Evolutionary conservation across 2,113 vertebrate genomes (phyloP).

Genomic region (Irena cyanogastra): DNA sequence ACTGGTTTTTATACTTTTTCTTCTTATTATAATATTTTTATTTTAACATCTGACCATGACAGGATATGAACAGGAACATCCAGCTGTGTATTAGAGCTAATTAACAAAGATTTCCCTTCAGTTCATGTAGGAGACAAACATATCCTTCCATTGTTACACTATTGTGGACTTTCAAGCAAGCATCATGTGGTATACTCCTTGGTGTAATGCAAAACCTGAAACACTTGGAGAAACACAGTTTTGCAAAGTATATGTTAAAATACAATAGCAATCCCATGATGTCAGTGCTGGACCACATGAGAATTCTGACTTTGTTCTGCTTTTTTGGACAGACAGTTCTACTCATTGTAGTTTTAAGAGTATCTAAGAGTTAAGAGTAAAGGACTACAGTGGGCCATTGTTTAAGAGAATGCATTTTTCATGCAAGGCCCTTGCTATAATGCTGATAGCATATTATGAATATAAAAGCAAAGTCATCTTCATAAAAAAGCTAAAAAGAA

Average conservation of each 20-base stretch:
- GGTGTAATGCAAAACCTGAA: background rate
- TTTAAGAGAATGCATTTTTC: background rate
- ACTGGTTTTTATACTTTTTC: background rate
- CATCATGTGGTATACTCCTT: background rate
- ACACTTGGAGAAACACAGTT: background rate
- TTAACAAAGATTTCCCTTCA: background rate
- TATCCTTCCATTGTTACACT: background rate
- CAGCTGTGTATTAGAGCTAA: background rate
- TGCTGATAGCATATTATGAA: background rate
- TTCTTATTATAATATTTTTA: background rate
- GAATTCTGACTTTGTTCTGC: background rate
- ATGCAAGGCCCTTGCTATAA: background rate
- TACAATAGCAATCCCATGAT: background rate
- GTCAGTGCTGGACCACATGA: background rate
- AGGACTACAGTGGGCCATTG: background rate
- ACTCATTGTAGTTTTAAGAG: background rate
- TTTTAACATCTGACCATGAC: background rate
- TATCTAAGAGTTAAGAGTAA: background rate
- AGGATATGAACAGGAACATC: background rate
- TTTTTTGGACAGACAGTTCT: background rate
- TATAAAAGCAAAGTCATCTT: conserved; percentile 15
- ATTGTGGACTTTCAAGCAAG: background rate
- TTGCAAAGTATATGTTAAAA: background rate
- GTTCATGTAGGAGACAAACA: background rate
- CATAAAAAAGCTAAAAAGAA: conserved; percentile 20